Percentiles rank a stretch among this genome's conserved stretches.
These are phyloP conservation scores for Pimpla rufipes DNA, from an alignment of 2,888 invertebrate species.

Conservation along the genomic window DNA sequence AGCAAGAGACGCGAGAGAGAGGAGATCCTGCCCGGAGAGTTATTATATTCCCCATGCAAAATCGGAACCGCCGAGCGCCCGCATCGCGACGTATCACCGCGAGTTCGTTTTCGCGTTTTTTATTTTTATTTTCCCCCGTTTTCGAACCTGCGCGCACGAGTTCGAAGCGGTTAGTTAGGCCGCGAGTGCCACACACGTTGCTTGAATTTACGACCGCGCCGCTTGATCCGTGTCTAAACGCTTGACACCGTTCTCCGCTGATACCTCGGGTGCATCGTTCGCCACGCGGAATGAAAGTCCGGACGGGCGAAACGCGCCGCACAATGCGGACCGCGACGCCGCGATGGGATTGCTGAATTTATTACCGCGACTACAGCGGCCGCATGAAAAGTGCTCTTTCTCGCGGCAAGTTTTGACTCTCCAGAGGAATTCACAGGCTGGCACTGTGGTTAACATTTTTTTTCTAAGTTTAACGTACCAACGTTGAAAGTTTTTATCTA, in stretches of 20 bases:
- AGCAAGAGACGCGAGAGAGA: slow-evolving; percentile 18
- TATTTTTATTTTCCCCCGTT: no score
- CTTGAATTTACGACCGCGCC: slow-evolving; percentile 24
- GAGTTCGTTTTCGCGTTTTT: neutral
- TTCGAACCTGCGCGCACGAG: slow-evolving; percentile 10
- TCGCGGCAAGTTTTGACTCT: no score
- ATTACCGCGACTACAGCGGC: neutral
- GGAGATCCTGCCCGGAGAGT: neutral
- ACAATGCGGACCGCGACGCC: neutral
- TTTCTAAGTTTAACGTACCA: no score
- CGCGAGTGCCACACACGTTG: slow-evolving; percentile 32
- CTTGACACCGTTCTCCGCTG: slow-evolving; percentile 10
- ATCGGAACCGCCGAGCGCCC: slow-evolving; percentile 10
- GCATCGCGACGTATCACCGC: no score
- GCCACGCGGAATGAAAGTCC: slow-evolving; percentile 14
- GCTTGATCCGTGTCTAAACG: slow-evolving; percentile 18
- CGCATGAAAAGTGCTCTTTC: neutral
- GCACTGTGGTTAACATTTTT: no score
- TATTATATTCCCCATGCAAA: slow-evolving; percentile 21
- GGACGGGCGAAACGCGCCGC: neutral
- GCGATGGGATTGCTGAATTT: neutral
- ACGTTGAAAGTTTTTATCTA: no score
- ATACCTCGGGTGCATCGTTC: neutral
- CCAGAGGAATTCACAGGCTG: no score
- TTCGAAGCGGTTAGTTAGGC: slow-evolving; percentile 22